These are phyloP conservation scores for Hydrochoerus hydrochaeris DNA, from an alignment of 2,113 vertebrate species.

Conservation along the genomic window DNA sequence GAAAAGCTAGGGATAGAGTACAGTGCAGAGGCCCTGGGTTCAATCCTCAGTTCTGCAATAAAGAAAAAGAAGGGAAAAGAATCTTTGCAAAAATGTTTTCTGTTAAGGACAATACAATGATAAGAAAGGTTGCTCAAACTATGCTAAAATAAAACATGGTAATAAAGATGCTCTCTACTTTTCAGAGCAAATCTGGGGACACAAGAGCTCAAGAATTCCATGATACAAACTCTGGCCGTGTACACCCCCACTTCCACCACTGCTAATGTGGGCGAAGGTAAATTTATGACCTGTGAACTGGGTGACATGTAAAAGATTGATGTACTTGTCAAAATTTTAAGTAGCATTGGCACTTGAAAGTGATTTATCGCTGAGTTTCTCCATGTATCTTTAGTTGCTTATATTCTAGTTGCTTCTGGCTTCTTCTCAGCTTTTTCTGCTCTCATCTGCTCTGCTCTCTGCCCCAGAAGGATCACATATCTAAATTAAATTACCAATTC, in stretches of 20 bases:
- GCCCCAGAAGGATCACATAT: too few relatives aligned
- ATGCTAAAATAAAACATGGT: not conserved
- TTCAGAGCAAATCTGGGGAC: not conserved
- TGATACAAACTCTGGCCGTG: not conserved
- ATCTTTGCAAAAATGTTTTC: not conserved
- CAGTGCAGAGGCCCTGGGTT: not conserved
- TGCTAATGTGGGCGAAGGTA: not conserved
- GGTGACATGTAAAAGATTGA: not conserved
- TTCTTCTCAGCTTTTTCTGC: not conserved
- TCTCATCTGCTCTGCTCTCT: not conserved
- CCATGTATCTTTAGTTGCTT: not conserved
- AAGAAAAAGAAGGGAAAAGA: not conserved
- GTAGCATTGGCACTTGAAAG: not conserved
- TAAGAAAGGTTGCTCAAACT: not conserved
- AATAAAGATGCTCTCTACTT: not conserved
- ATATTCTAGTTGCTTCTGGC: not conserved
- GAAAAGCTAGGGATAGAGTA: not conserved
- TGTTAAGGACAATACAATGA: not conserved
- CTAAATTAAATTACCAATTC: not conserved
- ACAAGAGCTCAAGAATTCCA: not conserved
- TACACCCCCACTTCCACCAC: not conserved
- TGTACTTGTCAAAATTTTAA: not conserved
- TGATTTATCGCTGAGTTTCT: not conserved
- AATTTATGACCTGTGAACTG: not conserved
- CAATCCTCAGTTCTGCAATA: not conserved